Evolutionary conservation across 2,113 vertebrate genomes (phyloP), one percentile per base, ranked within the genome.

Genomic region (Sardina pilchardus): DNA sequence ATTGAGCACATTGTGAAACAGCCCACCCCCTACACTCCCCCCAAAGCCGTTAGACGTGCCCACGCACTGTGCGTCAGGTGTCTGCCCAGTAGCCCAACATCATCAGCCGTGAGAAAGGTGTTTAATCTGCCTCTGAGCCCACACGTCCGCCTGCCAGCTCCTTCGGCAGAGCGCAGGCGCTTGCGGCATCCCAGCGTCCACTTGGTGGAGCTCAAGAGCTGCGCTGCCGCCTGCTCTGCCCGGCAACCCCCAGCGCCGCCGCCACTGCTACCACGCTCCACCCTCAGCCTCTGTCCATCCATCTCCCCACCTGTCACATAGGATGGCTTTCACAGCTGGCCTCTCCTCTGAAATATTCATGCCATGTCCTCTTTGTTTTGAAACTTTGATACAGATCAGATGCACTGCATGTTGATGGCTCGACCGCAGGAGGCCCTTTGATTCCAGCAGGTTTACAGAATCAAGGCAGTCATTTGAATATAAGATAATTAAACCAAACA

Each of bases 131-230:
- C 63, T 71, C 8, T 12, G 14, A 71, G n/a, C 63, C 63, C 63
- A 19, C 63, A 12, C 63, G 0, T 30, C 0, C 3, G 7, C 63
- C 44, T 9, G 26, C n/a, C 2, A 6, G n/a, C 34, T 71, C 63
- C 4, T 14, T 14, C 3, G 4, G 0, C n/a, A 6, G 63, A 71
- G n/a, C 59, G n/a, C 26, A 6, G 26, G 7, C 63, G 26, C 63
- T 71, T 34, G 63, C 63, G 12, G 63, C 53, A 24, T 21, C 9
- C 30, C 83, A 45, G 78, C 53, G 75, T 42, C 90, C 91, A 91
- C 90, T 88, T 90, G 91, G 89, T 87, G 91, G 91, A 90, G 90
- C 89, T 63, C 88, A 87, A 88, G 91, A 89, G 82, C 89, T 91
- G 63, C 63, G 87, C 83, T 84, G 39, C n/a, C 78, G 19, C 6